Conservation (phyloP, 2,113 vertebrate species). For the Scophthalmus maximus region DNA sequence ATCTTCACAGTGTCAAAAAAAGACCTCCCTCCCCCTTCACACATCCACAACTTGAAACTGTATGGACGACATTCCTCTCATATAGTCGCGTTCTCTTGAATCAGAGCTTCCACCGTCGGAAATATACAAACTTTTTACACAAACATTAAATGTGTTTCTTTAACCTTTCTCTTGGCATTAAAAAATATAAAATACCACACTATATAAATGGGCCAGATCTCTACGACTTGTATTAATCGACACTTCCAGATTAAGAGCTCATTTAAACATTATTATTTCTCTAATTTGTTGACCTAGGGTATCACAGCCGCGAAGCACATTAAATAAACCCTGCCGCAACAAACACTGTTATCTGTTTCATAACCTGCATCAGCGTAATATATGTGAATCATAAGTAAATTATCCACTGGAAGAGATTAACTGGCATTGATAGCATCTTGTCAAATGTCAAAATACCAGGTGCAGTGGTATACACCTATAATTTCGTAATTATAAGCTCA, state of each 20-base stretch:
- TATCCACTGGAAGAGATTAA: slow-evolving; percentile 62
- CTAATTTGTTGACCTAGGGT: slow-evolving; percentile 35
- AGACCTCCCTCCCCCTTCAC: slow-evolving; percentile 39
- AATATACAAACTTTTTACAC: neutral
- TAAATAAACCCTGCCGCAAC: slow-evolving; percentile 34
- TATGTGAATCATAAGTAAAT: slow-evolving; percentile 66
- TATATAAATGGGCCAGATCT: slow-evolving; percentile 16
- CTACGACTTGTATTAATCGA: neutral
- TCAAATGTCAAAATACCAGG: slow-evolving; percentile 71
- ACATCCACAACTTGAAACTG: slow-evolving; percentile 26
- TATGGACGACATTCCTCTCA: slow-evolving; percentile 25
- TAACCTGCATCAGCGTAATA: slow-evolving; percentile 39
- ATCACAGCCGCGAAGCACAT: slow-evolving; percentile 27
- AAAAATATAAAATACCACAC: neutral
- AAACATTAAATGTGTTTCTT: slow-evolving; percentile 4
- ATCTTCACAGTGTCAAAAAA: slow-evolving; percentile 83
- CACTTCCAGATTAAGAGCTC: neutral
- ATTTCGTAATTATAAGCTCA: slow-evolving; percentile 71
- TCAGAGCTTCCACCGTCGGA: neutral
- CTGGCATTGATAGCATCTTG: slow-evolving; percentile 63
- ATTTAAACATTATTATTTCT: slow-evolving; percentile 25
- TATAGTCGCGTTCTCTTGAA: no score
- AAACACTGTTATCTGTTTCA: slow-evolving; percentile 41
- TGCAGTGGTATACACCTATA: slow-evolving; percentile 73
- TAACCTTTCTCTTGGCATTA: slow-evolving; percentile 3